Evolutionary conservation across 2,888 invertebrate species (phyloP), one percentile per base, ranked within the genome.

Genomic region (Leptopilina myrica): DNA sequence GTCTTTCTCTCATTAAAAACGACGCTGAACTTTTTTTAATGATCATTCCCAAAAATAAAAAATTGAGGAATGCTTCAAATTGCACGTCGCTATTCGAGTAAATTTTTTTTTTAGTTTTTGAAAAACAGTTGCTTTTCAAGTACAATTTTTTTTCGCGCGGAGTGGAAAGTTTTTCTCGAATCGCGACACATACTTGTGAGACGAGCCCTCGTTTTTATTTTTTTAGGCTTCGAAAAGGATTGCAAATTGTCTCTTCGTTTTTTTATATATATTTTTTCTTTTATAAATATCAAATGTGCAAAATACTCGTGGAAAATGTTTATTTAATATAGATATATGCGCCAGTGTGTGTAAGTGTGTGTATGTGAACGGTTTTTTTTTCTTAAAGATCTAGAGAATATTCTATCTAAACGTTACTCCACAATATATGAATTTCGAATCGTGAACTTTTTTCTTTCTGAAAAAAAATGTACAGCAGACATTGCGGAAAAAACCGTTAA

Each of bases 221-320:
- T 33, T 3, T 79, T 84, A 83, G 80, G 82, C 84, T 83, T 81
- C 78, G 80, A 82, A 84, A 49, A 84, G 79, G 81, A 78, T 83
- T 77, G 56, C 73, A 73, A 49, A 53, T 82, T 73, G 79, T 81
- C 82, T 81, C 80, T 79, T 80, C 76, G 73, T 81, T 76, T 81
- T 67, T 82, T 81, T 49, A 9, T 49, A 12, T 49, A 12, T 49
- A n/a, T 49, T 62, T n/a, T 6, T 59, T n/a, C 43, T 43, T 59
- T 62, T 62, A 83, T 86, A 88, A 86, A 89, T 90, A 91, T 90
- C 90, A 91, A 91, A 91, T 89, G 90, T 91, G 91, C 90, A 91
- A 91, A 91, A 91, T 90, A 90, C 88, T 90, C 85, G 90, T 91
- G 90, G 89, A 91, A 91, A 91, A 91, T 87, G 79, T 81, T 84